Conservation (phyloP, 2,888 invertebrate species). For the Dynastes maya region DNA sequence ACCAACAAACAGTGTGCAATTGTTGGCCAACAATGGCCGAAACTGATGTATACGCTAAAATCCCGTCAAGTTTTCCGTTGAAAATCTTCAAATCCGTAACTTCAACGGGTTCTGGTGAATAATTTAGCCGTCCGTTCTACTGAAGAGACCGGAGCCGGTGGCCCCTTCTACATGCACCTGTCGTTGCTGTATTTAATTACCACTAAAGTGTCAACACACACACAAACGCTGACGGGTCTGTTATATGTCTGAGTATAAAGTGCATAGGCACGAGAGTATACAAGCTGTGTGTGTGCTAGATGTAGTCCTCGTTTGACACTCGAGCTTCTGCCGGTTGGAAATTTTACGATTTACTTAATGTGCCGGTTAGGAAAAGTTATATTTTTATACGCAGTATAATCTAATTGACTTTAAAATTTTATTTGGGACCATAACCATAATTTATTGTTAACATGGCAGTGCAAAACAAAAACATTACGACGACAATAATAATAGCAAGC, state of each 20-base stretch:
- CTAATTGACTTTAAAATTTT: background rate
- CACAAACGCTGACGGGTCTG: background rate
- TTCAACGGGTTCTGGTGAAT: constrained; percentile 18
- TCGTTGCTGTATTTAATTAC: constrained; percentile 42
- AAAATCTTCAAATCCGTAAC: constrained; percentile 34
- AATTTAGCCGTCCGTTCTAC: constrained; percentile 19
- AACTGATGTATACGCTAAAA: background rate
- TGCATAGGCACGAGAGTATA: background rate
- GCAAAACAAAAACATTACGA: background rate
- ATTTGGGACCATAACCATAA: background rate
- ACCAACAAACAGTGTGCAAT: constrained; percentile 1
- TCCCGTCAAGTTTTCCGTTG: constrained; percentile 22
- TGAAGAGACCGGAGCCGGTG: background rate
- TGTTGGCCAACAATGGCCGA: constrained; percentile 5
- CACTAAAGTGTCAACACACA: constrained; percentile 42
- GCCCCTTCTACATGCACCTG: constrained; percentile 32
- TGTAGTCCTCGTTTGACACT: too few relatives aligned
- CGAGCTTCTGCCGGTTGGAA: background rate
- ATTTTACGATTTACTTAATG: constrained; percentile 2
- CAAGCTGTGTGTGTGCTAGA: background rate
- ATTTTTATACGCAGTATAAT: background rate
- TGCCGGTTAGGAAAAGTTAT: constrained; percentile 1
- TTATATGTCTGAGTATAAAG: background rate
- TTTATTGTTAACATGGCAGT: background rate
- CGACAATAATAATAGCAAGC: background rate